Evolutionary conservation across 2,888 invertebrate genomes (phyloP).

Genomic region (Drosophila silvestris): DNA sequence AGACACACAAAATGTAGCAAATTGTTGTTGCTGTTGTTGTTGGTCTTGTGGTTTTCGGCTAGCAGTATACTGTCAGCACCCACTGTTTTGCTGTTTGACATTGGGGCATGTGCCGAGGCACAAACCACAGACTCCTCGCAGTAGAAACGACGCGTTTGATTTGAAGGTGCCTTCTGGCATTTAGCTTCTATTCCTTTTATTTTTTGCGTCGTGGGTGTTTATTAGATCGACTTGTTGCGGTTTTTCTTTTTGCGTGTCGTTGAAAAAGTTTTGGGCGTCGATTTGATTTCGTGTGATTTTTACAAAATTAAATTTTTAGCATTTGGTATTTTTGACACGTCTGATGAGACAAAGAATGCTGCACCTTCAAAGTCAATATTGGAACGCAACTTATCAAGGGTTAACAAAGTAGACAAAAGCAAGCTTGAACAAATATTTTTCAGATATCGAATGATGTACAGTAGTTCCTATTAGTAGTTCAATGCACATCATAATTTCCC

Average conservation of each 20-base stretch:
- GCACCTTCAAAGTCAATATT: conserved; percentile 38
- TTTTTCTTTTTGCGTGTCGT: conserved; percentile 3
- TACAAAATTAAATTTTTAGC: conserved; percentile 49
- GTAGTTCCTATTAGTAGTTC: neutral
- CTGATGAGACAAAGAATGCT: conserved; percentile 20
- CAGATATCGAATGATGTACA: neutral
- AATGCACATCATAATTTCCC: neutral
- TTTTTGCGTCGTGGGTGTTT: conserved; percentile 48
- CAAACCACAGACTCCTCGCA: conserved; percentile 48
- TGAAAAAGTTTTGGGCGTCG: conserved; percentile 49
- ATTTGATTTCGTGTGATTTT: conserved; percentile 61
- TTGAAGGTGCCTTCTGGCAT: conserved; percentile 62
- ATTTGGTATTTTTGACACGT: conserved; percentile 53
- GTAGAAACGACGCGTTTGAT: conserved; percentile 49
- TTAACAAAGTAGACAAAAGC: conserved; percentile 16
- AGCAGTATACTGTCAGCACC: conserved; percentile 16
- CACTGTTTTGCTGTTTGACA: conserved; percentile 38
- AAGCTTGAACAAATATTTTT: neutral
- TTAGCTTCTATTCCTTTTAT: conserved; percentile 8
- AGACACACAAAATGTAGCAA: conserved; percentile 58
- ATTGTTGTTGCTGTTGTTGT: conserved; percentile 45
- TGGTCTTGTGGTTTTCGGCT: conserved; percentile 41
- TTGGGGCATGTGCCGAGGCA: conserved; percentile 37
- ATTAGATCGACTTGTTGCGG: conserved; percentile 72
- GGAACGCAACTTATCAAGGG: conserved; percentile 26